phyloP scores from a whole-genome alignment of 2,888 invertebrate genomes.

The Geotrupes spiniger region DNA sequence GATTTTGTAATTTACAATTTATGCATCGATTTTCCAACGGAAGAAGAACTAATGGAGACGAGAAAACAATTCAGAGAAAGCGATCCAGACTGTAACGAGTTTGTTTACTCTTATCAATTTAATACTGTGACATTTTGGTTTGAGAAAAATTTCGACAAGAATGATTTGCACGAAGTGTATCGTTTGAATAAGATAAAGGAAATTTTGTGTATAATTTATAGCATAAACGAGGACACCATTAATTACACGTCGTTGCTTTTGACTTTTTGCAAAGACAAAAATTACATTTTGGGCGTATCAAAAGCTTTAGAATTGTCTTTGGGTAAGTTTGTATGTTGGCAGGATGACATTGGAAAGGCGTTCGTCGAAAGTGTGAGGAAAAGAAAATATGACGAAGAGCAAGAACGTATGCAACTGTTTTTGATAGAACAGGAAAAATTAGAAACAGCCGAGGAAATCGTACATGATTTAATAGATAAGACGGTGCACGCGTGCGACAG shows the following conservation, averaged over 20 bases:
- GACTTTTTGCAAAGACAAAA: conserved; percentile 59
- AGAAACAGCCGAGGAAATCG: conserved; percentile 23
- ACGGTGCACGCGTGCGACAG: conserved; percentile 38
- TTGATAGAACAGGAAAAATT: background rate
- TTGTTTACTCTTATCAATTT: conserved; percentile 45
- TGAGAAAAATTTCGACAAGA: conserved; percentile 30
- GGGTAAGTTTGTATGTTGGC: conserved; percentile 56
- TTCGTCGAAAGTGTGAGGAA: conserved; percentile 43
- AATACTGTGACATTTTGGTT: conserved; percentile 48
- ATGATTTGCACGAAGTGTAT: conserved; percentile 2
- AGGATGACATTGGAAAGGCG: conserved; percentile 52
- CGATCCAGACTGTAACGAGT: conserved; percentile 49
- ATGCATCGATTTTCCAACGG: conserved; percentile 55
- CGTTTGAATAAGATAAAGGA: conserved; percentile 50
- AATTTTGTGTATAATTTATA: conserved; percentile 59
- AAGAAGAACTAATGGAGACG: conserved; percentile 54
- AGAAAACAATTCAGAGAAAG: conserved; percentile 52
- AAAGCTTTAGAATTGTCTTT: conserved; percentile 58
- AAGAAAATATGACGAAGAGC: conserved; percentile 27
- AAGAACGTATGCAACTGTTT: conserved; percentile 12
- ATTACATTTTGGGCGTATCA: conserved; percentile 57
- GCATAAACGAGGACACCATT: conserved; percentile 50
- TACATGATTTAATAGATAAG: conserved; percentile 27
- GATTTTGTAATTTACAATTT: conserved; percentile 64
- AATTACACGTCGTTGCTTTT: conserved; percentile 64